Percentiles rank a stretch among this genome's conserved stretches.
Evolutionary conservation across 2,888 invertebrate genomes (phyloP).

Genomic region (Oscheius onirici): DNA sequence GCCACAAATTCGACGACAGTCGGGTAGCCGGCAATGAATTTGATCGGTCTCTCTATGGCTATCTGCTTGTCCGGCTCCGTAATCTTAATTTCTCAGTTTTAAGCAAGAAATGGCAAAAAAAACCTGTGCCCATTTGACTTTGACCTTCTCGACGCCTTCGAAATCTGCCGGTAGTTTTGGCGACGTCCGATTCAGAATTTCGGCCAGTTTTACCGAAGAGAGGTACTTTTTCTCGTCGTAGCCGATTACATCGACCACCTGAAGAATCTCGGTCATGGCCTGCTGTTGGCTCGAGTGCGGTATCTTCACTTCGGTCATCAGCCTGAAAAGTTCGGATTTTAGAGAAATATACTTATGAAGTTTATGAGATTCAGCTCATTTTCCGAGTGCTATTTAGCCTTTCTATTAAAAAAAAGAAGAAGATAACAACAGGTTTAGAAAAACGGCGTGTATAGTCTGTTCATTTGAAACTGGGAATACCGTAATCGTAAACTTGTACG

Average conservation of each 20-base stretch:
- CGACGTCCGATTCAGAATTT: constrained; percentile 16
- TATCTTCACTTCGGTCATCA: not conserved
- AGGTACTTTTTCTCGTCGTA: constrained; percentile 40
- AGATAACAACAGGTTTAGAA: too few species aligned
- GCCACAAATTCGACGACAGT: constrained; percentile 54
- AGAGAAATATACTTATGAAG: not conserved
- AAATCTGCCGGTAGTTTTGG: constrained; percentile 43
- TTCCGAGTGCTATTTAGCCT: not conserved
- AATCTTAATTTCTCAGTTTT: too few species aligned
- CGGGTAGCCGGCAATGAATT: constrained; percentile 63
- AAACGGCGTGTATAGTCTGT: too few species aligned
- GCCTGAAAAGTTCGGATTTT: not conserved
- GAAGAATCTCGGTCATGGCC: not conserved
- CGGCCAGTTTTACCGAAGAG: constrained; percentile 25
- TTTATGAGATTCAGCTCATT: not conserved
- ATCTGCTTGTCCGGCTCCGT: constrained; percentile 55
- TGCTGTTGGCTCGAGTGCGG: not conserved
- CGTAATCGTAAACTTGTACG: too few species aligned
- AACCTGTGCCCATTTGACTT: constrained; percentile 48
- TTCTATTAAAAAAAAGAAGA: too few species aligned
- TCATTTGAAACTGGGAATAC: too few species aligned
- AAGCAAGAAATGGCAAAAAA: too few species aligned
- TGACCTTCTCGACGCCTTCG: constrained; percentile 35
- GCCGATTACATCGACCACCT: not conserved
- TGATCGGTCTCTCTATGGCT: constrained; percentile 47